Base-by-base conservation (phyloP, 1,140 invertebrate species). In the Nebria ingens region DNA sequence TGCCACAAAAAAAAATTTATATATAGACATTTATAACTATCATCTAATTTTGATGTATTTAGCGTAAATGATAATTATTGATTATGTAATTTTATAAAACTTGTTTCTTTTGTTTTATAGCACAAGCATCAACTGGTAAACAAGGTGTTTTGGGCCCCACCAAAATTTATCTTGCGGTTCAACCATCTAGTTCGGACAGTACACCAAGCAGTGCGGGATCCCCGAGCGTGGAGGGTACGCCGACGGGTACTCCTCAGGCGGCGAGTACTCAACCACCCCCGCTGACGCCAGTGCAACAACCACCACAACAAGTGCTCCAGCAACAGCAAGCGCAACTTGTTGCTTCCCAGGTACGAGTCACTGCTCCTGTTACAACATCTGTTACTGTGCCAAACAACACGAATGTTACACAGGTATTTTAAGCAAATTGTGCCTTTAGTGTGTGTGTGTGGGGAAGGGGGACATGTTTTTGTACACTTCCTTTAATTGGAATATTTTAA, bases 101-200 rank as follows among this genome's bases (percentile, higher is more conserved):
- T 53, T 58, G 11, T 56, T 61, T 55, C 56, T 22, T 52, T 54
- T 59, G 54, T 53, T 21, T 64, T 65, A 21, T 60, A 87, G 85
- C 85, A 9, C 86, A 88, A 83, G 85, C 85, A 62, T 81, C 82
- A 0, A 86, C 84, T 13, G 87, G 87, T 12, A 90, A 89, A 64
- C 83, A 89, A 66, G 86, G 86, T 15, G 85, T 88, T 58, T 68
- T 90, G 49, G 87, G 87, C 13, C 87, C 89, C 2, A 87, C 87
- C 3, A 90, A 89, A 73, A 87, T 91, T 60, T 90, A 89, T 66
- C 64, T 91, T 23, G 87, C 87, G 1, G 86, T 91, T 34, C 87
- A 90, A 69, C 87, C 86, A 13, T 67, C 15, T 60, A n/a, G n/a
- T n/a, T n/a, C n/a, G n/a, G n/a, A n/a, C n/a, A n/a, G n/a, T n/a